A percentile compares a stretch with the other conserved stretches of the same genome.
Evolutionary conservation across 2,113 vertebrate genomes (phyloP).

Genomic region (Axis porcinus): DNA sequence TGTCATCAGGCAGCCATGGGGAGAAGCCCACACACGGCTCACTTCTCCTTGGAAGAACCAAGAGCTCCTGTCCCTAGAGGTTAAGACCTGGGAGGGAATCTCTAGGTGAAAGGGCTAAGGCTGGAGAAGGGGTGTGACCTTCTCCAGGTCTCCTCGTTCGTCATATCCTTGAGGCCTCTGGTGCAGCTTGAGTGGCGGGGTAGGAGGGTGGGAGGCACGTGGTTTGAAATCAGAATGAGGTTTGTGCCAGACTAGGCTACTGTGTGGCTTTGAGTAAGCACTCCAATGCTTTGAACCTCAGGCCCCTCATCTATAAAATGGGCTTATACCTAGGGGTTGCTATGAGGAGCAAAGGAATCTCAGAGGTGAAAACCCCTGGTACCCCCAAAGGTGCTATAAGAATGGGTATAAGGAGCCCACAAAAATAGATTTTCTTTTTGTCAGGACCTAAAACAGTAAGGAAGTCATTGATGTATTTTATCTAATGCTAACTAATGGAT

Average conservation of each 20-base stretch:
- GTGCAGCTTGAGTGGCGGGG: background rate
- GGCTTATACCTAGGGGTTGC: background rate
- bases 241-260: background rate
- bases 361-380: background rate
- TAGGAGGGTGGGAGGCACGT: rapidly evolving
- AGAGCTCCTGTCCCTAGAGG: background rate
- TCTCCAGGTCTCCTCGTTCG: background rate
- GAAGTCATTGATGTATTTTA: background rate
- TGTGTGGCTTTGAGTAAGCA: background rate
- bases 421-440: background rate
- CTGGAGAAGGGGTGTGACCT: background rate
- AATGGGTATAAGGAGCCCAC: background rate
- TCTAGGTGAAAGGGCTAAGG: background rate
- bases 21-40: background rate
- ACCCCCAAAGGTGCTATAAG: background rate
- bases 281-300: background rate
- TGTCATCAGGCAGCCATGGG: background rate
- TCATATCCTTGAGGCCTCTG: background rate
- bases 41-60: background rate
- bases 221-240: background rate
- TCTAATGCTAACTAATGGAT: background rate
- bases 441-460: background rate
- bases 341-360: background rate
- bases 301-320: background rate
- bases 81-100: background rate